Percentiles rank a stretch among this genome's conserved stretches.
Evolutionary conservation across 2,888 invertebrate genomes (phyloP).

Genomic region (Apomyelois bistriatella): DNA sequence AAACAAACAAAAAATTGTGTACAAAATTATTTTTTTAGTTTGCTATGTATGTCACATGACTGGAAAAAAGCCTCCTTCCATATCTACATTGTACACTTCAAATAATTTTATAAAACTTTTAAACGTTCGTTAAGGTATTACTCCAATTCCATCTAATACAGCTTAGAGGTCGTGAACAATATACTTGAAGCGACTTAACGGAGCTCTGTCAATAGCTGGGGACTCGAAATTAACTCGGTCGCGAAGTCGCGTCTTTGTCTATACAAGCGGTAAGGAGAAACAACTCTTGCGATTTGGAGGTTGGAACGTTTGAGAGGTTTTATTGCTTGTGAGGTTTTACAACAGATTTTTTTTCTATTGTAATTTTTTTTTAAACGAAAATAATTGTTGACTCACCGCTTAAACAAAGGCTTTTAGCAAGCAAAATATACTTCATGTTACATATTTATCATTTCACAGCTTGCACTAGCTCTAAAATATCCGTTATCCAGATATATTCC

Average conservation of each 20-base stretch:
- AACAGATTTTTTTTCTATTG: background rate
- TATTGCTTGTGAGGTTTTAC: background rate
- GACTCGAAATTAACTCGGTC: conserved; percentile 12
- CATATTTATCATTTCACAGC: too few species aligned
- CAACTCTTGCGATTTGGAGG: background rate
- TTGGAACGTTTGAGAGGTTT: background rate
- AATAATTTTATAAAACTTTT: background rate
- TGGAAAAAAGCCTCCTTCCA: too few species aligned
- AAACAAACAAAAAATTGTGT: conserved; percentile 17
- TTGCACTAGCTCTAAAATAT: too few species aligned
- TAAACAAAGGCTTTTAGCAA: too few species aligned
- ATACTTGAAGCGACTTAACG: conserved; percentile 10
- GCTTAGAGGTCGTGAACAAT: conserved; percentile 11
- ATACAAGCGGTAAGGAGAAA: background rate
- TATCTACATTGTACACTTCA: too few species aligned
- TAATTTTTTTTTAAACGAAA: background rate
- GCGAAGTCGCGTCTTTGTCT: conserved; percentile 14
- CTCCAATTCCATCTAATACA: conserved; percentile 11
- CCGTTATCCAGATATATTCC: too few species aligned
- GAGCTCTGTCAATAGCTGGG: conserved; percentile 6
- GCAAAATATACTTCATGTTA: too few species aligned
- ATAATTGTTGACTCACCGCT: too few species aligned
- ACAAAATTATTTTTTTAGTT: background rate
- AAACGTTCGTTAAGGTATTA: background rate
- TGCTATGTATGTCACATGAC: too few species aligned